phyloP scores from a whole-genome alignment of 1,140 invertebrate species.

The Prorops nasuta region DNA sequence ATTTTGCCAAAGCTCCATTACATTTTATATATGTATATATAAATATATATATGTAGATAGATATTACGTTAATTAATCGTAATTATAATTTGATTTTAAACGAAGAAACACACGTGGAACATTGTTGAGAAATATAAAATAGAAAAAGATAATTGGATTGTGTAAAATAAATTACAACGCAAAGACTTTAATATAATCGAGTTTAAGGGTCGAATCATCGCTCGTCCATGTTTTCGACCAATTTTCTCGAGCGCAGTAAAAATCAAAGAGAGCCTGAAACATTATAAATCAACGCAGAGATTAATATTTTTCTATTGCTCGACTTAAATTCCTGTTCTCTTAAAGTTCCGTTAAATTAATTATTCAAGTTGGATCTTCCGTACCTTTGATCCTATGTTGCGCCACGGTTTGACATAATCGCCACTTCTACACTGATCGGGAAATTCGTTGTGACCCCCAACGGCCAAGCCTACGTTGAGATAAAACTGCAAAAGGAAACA shows the following conservation, averaged over 20 bases:
- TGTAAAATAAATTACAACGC: too few species aligned
- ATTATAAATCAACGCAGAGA: not conserved
- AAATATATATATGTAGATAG: too few species aligned
- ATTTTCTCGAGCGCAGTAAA: constrained; percentile 47
- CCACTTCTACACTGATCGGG: constrained; percentile 56
- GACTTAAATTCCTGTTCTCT: not conserved
- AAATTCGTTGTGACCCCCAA: constrained; percentile 72
- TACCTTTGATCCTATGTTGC: constrained; percentile 55
- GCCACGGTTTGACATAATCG: constrained; percentile 68
- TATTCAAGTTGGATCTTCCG: constrained; percentile 1
- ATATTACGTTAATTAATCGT: too few species aligned
- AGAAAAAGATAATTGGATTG: not conserved
- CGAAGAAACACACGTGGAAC: too few species aligned
- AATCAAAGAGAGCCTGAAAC: constrained; percentile 55
- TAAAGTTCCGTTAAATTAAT: not conserved
- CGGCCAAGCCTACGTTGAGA: constrained; percentile 69
- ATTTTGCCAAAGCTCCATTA: too few species aligned
- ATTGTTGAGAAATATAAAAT: too few species aligned
- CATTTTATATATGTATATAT: too few species aligned
- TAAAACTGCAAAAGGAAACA: constrained; percentile 64
- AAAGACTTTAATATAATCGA: constrained; percentile 66
- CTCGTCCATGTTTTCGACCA: constrained; percentile 65
- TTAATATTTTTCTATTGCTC: not conserved
- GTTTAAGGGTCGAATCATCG: constrained; percentile 56
- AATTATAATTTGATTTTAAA: too few species aligned